Conservation (phyloP, 1,140 invertebrate genomes). For the Aricia agestis region DNA sequence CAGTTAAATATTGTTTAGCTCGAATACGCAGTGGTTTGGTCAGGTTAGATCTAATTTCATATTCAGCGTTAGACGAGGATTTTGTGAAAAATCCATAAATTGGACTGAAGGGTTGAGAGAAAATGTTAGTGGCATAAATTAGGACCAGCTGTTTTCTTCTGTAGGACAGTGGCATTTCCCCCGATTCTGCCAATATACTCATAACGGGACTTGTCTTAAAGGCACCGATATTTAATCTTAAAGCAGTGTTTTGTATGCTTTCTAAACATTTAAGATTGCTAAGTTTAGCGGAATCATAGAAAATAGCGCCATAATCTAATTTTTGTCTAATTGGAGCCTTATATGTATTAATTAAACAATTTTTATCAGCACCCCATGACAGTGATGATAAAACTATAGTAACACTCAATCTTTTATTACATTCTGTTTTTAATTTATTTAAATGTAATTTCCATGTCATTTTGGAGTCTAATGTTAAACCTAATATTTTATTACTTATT, state of each 20-base stretch:
- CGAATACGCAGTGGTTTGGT: not conserved
- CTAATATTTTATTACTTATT: constrained; percentile 25
- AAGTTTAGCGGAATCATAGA: constrained; percentile 26
- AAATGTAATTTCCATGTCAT: constrained; percentile 26
- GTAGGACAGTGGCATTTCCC: constrained; percentile 24
- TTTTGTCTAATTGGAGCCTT: no score
- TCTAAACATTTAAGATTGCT: constrained; percentile 24
- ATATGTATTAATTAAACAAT: constrained; percentile 20
- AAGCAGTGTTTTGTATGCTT: constrained; percentile 27
- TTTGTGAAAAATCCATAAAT: no score
- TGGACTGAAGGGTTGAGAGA: no score
- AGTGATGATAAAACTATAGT: constrained; percentile 27
- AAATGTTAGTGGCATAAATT: constrained; percentile 2
- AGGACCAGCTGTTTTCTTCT: constrained; percentile 27
- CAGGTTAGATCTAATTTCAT: no score
- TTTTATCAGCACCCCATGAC: constrained; percentile 23
- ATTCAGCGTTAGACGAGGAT: no score
- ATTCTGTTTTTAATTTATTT: constrained; percentile 26
- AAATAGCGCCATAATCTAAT: not conserved
- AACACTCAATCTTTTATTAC: constrained; percentile 26
- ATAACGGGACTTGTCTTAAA: constrained; percentile 25
- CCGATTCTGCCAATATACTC: constrained; percentile 26
- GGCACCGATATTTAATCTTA: constrained; percentile 20
- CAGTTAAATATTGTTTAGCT: not conserved
- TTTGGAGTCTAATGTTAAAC: constrained; percentile 26